A percentile compares a stretch with the other conserved stretches of the same genome.
phyloP scores from a whole-genome alignment of 2,797 vertebrate genomes.

The Eospalax fontanierii region DNA sequence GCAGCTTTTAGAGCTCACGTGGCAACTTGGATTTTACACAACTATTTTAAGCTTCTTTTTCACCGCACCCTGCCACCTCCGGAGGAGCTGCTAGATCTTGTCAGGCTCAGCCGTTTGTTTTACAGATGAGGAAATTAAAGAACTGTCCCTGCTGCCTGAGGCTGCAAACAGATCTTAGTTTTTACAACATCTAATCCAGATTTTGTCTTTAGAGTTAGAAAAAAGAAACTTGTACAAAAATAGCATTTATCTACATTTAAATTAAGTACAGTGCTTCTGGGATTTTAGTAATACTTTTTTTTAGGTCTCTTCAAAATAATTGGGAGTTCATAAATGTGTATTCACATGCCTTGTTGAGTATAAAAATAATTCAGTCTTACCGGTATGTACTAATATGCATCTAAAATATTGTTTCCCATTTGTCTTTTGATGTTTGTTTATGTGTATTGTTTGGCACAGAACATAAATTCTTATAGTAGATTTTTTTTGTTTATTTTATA shows the following conservation, averaged over 20 bases:
- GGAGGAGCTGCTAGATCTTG: background rate
- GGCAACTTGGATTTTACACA: slow-evolving; percentile 5
- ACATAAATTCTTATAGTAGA: slow-evolving; percentile 46
- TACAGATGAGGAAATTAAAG: background rate
- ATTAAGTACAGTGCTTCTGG: background rate
- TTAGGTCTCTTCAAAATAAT: slow-evolving; percentile 24
- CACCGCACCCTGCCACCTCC: background rate
- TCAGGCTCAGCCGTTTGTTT: background rate
- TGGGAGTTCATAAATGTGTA: background rate
- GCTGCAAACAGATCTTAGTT: background rate
- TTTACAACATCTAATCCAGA: background rate
- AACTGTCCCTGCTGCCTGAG: background rate
- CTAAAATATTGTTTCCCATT: background rate
- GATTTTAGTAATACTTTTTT: slow-evolving; percentile 5
- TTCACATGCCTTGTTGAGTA: background rate
- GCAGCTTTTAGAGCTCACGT: slow-evolving; percentile 1
- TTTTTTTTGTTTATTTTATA: background rate
- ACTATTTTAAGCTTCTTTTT: background rate
- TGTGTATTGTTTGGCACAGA: slow-evolving; percentile 1
- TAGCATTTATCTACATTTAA: slow-evolving; percentile 34
- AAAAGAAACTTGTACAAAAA: slow-evolving; percentile 24
- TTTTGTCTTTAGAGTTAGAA: background rate
- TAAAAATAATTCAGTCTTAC: slow-evolving; percentile 17
- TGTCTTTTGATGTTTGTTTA: slow-evolving; percentile 9
- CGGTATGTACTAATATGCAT: background rate